A percentile compares a stretch with the other conserved stretches of the same genome.
Evolutionary conservation across 2,797 vertebrate species (phyloP).

Genomic region (Oophaga sylvatica): DNA sequence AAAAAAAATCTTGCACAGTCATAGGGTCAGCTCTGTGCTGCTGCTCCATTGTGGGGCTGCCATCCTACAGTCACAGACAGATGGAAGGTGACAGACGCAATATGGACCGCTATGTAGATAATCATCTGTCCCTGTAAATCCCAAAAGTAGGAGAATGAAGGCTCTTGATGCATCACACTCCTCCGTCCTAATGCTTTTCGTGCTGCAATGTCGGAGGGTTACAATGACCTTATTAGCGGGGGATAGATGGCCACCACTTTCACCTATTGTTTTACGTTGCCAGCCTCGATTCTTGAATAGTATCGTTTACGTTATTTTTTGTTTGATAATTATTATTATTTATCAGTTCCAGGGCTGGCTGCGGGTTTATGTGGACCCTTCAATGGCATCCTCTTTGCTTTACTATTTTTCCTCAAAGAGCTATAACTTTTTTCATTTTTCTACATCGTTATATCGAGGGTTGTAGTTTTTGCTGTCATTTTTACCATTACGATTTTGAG

Average conservation of each 20-base stretch:
- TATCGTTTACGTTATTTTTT: too few species aligned
- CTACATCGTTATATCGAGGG: too few species aligned
- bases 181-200: background rate
- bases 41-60: background rate
- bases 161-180: background rate
- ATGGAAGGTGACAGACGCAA: conserved; percentile 25
- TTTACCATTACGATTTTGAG: too few species aligned
- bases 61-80: background rate
- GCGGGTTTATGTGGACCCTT: too few species aligned
- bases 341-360: too few species aligned
- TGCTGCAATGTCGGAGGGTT: background rate
- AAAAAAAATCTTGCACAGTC: conserved; percentile 21
- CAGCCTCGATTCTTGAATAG: too few species aligned
- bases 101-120: background rate
- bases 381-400: too few species aligned
- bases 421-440: too few species aligned
- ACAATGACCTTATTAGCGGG: background rate
- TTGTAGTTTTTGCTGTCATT: too few species aligned
- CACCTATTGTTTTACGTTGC: too few species aligned
- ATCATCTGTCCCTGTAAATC: background rate
- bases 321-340: too few species aligned
- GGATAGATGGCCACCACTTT: background rate
- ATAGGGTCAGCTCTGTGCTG: background rate
- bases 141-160: background rate
- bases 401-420: too few species aligned